Percentiles rank a stretch among this genome's conserved stretches.
phyloP scores from a whole-genome alignment of 64 coral and sea anemone species.

The Montipora capricornis region DNA sequence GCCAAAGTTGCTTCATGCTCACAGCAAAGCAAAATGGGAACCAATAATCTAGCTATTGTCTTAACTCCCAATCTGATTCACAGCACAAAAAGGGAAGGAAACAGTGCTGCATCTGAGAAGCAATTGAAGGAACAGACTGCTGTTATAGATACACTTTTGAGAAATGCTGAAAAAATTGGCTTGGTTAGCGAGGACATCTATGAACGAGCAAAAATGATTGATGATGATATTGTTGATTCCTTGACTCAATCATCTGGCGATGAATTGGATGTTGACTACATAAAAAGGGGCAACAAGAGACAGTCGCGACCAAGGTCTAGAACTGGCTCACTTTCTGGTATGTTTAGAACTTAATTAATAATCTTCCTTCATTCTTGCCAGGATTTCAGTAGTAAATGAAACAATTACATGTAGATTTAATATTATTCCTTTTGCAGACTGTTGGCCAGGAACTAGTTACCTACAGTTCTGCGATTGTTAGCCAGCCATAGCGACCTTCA shows the following conservation, averaged over 20 bases:
- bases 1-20: slow-evolving; percentile 86
- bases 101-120: slow-evolving; percentile 78
- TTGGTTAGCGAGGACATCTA: slow-evolving; percentile 85
- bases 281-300: slow-evolving; percentile 49
- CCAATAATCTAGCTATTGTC: slow-evolving; percentile 93
- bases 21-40: slow-evolving; percentile 92
- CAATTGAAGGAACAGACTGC: slow-evolving; percentile 91
- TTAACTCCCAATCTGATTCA: slow-evolving; percentile 95
- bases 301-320: slow-evolving; percentile 70
- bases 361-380: background rate
- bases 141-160: slow-evolving; percentile 84
- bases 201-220: slow-evolving; percentile 83
- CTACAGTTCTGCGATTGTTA: no score
- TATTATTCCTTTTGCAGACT: no score
- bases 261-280: slow-evolving; percentile 83
- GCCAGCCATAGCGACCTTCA: no score
- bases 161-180: slow-evolving; percentile 86
- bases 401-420: no score
- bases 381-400: no score
- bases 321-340: slow-evolving; percentile 96
- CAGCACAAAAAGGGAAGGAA: slow-evolving; percentile 87
- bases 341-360: background rate
- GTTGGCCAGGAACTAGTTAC: no score
- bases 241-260: slow-evolving; percentile 92
- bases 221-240: slow-evolving; percentile 72